Evolutionary conservation across 2,888 invertebrate genomes (phyloP).

Genomic region (Mesoligia furuncula): DNA sequence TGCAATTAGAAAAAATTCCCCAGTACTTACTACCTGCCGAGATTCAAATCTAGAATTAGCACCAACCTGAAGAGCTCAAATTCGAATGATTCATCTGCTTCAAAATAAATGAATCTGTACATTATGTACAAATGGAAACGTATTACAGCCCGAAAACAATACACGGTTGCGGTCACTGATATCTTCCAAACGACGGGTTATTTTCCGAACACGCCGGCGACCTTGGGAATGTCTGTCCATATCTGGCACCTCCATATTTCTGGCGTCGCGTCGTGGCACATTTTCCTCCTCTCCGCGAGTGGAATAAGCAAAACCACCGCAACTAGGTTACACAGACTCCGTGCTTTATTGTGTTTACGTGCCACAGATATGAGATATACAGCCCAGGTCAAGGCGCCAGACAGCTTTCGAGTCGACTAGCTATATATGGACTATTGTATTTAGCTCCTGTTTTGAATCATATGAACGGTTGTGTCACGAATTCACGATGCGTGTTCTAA

Average conservation of each 20-base stretch:
- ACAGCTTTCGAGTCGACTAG: slow-evolving; percentile 85
- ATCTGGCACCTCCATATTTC: slow-evolving; percentile 71
- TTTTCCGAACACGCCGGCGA: slow-evolving; percentile 68
- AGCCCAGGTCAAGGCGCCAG: slow-evolving; percentile 87
- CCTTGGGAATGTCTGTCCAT: slow-evolving; percentile 73
- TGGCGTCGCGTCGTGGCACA: slow-evolving; percentile 66
- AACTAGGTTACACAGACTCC: slow-evolving; percentile 86
- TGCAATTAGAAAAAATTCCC: slow-evolving; percentile 15
- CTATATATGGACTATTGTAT: slow-evolving; percentile 84
- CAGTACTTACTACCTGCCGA: slow-evolving; percentile 1
- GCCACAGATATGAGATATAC: slow-evolving; percentile 88
- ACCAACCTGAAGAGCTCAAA: slow-evolving; percentile 21
- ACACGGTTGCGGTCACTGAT: slow-evolving; percentile 66
- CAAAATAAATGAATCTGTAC: slow-evolving; percentile 49
- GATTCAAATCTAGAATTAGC: slow-evolving; percentile 33
- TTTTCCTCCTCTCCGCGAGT: slow-evolving; percentile 78
- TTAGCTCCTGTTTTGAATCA: slow-evolving; percentile 80
- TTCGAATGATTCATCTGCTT: slow-evolving; percentile 54
- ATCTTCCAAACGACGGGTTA: slow-evolving; percentile 59
- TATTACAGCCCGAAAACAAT: slow-evolving; percentile 62
- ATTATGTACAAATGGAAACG: slow-evolving; percentile 46
- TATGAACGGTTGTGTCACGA: slow-evolving; percentile 75
- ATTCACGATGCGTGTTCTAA: slow-evolving; percentile 75
- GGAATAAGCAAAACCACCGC: slow-evolving; percentile 83
- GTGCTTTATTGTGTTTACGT: slow-evolving; percentile 90